These are phyloP conservation scores for Terrapene triunguis DNA, from an alignment of 2,113 vertebrate genomes.

Conservation along the genomic window DNA sequence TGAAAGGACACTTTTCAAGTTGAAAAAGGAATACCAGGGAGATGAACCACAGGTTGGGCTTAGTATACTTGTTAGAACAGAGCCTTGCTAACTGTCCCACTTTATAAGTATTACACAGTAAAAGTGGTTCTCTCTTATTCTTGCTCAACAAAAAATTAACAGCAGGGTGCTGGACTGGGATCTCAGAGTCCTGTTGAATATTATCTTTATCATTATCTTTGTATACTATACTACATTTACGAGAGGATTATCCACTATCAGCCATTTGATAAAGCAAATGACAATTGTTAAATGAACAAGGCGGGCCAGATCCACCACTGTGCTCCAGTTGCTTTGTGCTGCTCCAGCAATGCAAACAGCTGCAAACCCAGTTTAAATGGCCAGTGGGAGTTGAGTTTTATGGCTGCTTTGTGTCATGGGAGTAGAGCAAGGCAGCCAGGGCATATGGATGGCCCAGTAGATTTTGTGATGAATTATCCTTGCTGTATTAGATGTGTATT, in stretches of 20 bases:
- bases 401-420: background rate
- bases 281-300: background rate
- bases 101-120: background rate
- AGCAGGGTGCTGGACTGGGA: background rate
- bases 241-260: background rate
- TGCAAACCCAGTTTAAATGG: slow-evolving; percentile 42
- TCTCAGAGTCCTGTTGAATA: background rate
- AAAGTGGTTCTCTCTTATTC: background rate
- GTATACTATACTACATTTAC: background rate
- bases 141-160: background rate
- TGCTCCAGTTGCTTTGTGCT: background rate
- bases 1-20: background rate
- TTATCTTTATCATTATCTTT: background rate
- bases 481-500: background rate
- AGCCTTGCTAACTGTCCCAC: rapidly evolving
- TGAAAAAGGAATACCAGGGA: background rate
- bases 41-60: background rate
- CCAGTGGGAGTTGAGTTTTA: background rate
- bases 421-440: background rate
- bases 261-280: slow-evolving; percentile 50
- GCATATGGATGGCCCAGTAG: background rate
- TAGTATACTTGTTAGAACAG: rapidly evolving
- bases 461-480: background rate
- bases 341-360: slow-evolving; percentile 24
- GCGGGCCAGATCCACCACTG: slow-evolving; percentile 25